phyloP scores from a whole-genome alignment of 2,797 vertebrate species.

The Peromyscus attwateri region DNA sequence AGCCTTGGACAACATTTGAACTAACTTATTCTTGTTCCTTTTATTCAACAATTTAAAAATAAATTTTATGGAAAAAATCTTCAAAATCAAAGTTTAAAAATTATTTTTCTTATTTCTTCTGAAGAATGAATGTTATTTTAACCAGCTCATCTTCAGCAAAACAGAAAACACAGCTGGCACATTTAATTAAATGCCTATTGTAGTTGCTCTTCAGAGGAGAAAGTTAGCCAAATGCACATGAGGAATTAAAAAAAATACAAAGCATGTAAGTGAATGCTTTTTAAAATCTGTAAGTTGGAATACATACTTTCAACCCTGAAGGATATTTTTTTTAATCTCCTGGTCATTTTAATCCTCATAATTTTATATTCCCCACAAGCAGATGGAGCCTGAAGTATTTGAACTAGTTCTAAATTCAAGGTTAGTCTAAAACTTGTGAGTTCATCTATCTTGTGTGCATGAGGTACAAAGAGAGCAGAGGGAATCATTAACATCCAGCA shows the following conservation, averaged over 20 bases:
- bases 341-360: slow-evolving; percentile 15
- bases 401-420: slow-evolving; percentile 25
- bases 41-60: slow-evolving; percentile 12
- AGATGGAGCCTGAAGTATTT: background rate
- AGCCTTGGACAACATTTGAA: background rate
- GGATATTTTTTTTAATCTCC: background rate
- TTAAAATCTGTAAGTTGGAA: background rate
- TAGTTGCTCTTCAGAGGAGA: background rate
- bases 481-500: slow-evolving; percentile 10
- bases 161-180: background rate
- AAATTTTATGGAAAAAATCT: background rate
- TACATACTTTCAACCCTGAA: background rate
- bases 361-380: background rate
- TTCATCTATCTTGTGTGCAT: background rate
- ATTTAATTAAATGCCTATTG: slow-evolving; percentile 14
- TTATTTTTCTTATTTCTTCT: background rate
- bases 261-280: background rate
- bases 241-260: background rate
- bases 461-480: background rate
- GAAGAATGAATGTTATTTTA: background rate
- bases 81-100: background rate
- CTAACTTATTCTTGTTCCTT: background rate
- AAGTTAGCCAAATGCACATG: background rate
- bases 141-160: background rate
- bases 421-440: slow-evolving; percentile 19